Conservation (phyloP, 2,113 vertebrate species). For the Nothocercus julius region DNA sequence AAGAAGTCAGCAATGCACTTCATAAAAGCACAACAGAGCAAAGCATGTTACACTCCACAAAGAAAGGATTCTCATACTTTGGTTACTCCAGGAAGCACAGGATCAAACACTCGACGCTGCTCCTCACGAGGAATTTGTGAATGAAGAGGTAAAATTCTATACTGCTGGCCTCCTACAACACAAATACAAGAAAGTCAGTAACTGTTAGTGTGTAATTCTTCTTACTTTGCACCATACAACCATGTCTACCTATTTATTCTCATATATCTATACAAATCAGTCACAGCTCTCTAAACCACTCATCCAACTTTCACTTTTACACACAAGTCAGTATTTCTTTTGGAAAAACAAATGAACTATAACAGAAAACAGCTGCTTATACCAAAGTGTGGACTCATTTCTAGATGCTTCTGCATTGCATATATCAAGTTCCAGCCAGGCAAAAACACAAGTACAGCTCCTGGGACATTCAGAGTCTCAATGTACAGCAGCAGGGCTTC, state of each 20-base stretch:
- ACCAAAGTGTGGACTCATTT: slow-evolving; percentile 94
- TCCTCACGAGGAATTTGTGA: slow-evolving; percentile 96
- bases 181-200: neutral
- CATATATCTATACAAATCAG: neutral
- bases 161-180: slow-evolving; percentile 82
- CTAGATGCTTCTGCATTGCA: slow-evolving; percentile 94
- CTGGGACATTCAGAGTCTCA: slow-evolving; percentile 88
- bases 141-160: slow-evolving; percentile 91
- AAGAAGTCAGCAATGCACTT: neutral
- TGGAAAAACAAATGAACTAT: neutral
- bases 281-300: neutral
- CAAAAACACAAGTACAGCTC: slow-evolving; percentile 92
- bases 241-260: neutral
- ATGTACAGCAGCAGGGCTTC: slow-evolving; percentile 93
- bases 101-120: slow-evolving; percentile 92
- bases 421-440: slow-evolving; percentile 98
- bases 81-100: slow-evolving; percentile 83
- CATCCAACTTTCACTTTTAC: neutral
- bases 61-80: slow-evolving; percentile 77
- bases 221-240: neutral
- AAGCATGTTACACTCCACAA: fast-evolving
- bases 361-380: slow-evolving; percentile 4
- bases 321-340: neutral
- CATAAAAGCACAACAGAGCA: neutral
- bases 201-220: neutral